These are phyloP conservation scores for Saturnia japonica DNA, from an alignment of 2,888 invertebrate genomes.

Conservation along the genomic window DNA sequence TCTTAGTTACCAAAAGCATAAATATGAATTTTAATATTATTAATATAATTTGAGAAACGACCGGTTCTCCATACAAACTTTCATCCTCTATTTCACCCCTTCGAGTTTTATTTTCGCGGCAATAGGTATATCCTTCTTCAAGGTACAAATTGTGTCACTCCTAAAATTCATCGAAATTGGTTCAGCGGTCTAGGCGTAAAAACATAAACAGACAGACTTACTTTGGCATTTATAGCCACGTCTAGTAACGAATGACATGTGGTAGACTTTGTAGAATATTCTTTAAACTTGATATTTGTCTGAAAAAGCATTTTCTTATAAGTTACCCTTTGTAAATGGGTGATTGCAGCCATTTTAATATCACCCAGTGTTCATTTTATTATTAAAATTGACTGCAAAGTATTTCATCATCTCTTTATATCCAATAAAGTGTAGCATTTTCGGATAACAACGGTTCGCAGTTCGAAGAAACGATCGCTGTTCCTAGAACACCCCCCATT, in stretches of 20 bases:
- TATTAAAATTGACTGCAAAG: background rate
- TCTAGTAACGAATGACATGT: background rate
- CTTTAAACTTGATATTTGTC: background rate
- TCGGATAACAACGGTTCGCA: background rate
- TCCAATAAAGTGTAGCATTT: background rate
- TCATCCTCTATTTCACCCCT: too few relatives aligned
- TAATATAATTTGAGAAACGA: too few relatives aligned
- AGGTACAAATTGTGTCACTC: too few relatives aligned
- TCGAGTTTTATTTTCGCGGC: too few relatives aligned
- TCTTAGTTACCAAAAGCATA: too few relatives aligned
- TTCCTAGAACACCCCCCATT: slow-evolving; percentile 9
- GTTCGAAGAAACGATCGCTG: background rate
- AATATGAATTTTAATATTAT: too few relatives aligned
- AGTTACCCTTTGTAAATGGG: background rate
- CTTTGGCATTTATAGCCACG: too few relatives aligned
- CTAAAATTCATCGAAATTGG: too few relatives aligned
- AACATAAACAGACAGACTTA: too few relatives aligned
- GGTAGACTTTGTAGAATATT: background rate
- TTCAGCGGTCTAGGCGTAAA: too few relatives aligned
- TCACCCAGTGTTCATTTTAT: background rate
- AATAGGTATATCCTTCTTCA: too few relatives aligned
- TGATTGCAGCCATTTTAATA: background rate
- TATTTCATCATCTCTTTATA: background rate
- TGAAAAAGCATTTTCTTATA: background rate
- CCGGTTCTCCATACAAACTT: too few relatives aligned